These are phyloP conservation scores for Muraenolepis orangiensis DNA, from an alignment of 2,797 vertebrate species.

Conservation along the genomic window DNA sequence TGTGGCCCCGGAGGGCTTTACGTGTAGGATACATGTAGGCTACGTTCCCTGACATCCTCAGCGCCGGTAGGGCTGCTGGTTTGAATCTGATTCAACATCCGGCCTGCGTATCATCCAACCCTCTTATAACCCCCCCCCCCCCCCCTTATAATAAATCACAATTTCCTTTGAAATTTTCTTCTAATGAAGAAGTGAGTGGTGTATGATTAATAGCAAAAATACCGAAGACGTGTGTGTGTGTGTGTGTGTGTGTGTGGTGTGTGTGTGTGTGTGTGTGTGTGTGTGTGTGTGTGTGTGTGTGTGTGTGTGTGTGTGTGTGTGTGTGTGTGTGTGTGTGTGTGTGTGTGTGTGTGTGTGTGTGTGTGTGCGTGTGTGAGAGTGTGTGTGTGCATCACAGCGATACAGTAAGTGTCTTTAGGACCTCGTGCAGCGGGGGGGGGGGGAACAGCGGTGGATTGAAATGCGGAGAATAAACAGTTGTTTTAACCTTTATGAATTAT, in stretches of 20 bases:
- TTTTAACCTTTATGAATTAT: conserved; percentile 74
- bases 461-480: conserved; percentile 67
- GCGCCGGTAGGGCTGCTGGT: background rate
- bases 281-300: background rate
- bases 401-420: conserved; percentile 36
- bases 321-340: too few species aligned
- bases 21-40: background rate
- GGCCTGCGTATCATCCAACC: background rate
- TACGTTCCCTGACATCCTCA: background rate
- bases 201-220: background rate
- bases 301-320: background rate
- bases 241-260: background rate
- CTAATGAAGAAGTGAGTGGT: background rate
- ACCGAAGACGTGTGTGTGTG: background rate
- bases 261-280: background rate
- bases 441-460: conserved; percentile 35
- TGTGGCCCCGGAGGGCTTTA: background rate
- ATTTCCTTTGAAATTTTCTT: background rate
- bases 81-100: background rate
- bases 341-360: background rate
- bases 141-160: background rate
- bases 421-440: conserved; percentile 45
- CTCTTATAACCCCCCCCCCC: background rate
- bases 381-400: background rate
- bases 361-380: background rate